Evolutionary conservation across 2,797 vertebrate species (phyloP), one percentile per base, ranked within the genome.

Genomic region (Cyprinodon diabolis): DNA sequence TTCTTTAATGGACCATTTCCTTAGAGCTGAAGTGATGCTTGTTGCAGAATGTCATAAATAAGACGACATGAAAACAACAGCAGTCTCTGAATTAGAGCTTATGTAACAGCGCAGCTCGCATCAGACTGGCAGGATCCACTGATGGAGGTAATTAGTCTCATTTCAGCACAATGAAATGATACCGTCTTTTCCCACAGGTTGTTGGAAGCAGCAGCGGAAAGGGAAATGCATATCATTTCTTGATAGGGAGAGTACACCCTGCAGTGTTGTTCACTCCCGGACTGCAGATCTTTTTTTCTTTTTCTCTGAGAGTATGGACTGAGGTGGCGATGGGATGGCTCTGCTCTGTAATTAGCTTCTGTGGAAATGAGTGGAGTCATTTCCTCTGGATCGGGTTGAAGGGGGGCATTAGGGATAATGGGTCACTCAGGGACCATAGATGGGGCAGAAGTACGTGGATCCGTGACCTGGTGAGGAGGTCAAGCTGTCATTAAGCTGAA

Each of bases 321-420:
- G 30, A 80, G 74, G 58, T 69, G 49, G 58, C 6, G 67, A 69
- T 43, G 66, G 69, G 68, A 69, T 30, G 52, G 55, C 69, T 55
- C 72, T 72, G 11, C 79, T 88, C 86, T 87, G 78, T 90, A 85
- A 90, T 91, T 92, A 87, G 75, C 72, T 57, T 35, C 72, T 43
- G 81, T 85, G 81, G 85, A 90, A 92, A 92, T 93, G 86, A 91
- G 87, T 70, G 69, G 48, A 87, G 78, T 71, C 79, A 92, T 93
- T 94, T 93, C 92, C 92, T 93, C 69, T 82, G 65, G 66, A 76
- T 78, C 75, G 77, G 80, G 54, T 56, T 2, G 57, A 69, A 57
- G 71, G 69, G 75, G 49, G 68, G 23, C 49, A 66, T 71, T 71
- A 78, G 66, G 6, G 68, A 86, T 87, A 84, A 86, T 79, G 76